phyloP scores from a whole-genome alignment of 2,113 vertebrate species.

The Cyprinodon tularosa region DNA sequence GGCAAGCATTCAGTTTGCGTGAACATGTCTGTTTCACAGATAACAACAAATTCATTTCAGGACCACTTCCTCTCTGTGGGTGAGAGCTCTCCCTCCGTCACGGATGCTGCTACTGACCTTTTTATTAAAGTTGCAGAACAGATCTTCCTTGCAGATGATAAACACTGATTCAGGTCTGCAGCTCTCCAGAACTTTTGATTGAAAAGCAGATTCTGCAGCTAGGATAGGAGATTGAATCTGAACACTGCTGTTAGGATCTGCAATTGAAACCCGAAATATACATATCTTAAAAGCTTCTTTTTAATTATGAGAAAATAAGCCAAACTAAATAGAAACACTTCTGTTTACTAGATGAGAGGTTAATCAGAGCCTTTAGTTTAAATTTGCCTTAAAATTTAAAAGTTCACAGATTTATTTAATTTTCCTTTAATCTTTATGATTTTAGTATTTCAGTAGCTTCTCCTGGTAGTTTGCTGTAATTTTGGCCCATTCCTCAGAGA shows the following conservation, averaged over 20 bases:
- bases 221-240: background rate
- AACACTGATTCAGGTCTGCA: slow-evolving; percentile 13
- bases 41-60: background rate
- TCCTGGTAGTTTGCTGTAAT: no score
- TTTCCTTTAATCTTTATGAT: no score
- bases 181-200: slow-evolving; percentile 6
- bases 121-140: slow-evolving; percentile 39
- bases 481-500: no score
- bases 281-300: background rate
- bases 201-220: background rate
- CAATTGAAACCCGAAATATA: no score
- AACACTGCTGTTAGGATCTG: background rate
- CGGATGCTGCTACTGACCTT: slow-evolving; percentile 14
- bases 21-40: background rate
- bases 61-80: background rate
- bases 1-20: background rate
- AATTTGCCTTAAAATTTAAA: background rate
- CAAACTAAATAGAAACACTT: background rate
- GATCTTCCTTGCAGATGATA: slow-evolving; percentile 25
- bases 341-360: background rate
- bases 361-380: background rate
- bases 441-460: no score
- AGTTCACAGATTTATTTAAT: no score
- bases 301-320: background rate
- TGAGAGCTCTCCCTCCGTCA: slow-evolving; percentile 22